These are phyloP conservation scores for Diprion similis DNA, from an alignment of 1,140 invertebrate genomes.

Conservation along the genomic window DNA sequence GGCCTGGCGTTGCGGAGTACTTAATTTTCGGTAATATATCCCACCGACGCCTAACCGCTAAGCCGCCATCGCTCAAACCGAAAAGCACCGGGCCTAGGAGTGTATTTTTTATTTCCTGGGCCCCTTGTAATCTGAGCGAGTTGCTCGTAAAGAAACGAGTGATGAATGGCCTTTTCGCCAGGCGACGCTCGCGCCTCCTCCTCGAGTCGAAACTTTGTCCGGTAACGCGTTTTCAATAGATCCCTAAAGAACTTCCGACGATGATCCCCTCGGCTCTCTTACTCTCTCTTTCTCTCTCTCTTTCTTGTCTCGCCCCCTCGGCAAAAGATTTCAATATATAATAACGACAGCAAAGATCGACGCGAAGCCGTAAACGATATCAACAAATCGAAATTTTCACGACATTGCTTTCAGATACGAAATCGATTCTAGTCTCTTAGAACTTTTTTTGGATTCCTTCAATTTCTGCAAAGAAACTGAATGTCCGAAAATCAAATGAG, in stretches of 20 bases:
- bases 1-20: not conserved
- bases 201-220: not conserved
- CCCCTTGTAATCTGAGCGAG: slow-evolving; percentile 5
- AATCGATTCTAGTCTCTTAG: too few species aligned
- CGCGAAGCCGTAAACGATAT: too few species aligned
- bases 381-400: too few species aligned
- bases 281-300: too few species aligned
- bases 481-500: too few species aligned
- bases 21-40: not conserved
- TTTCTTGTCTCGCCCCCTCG: too few species aligned
- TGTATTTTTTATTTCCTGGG: slow-evolving; percentile 9
- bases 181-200: not conserved
- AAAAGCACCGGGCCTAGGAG: slow-evolving; percentile 3
- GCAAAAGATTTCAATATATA: too few species aligned
- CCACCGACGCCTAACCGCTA: not conserved
- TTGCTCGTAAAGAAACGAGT: slow-evolving; percentile 9
- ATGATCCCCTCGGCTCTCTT: too few species aligned
- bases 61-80: slow-evolving; percentile 9
- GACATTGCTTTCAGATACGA: too few species aligned
- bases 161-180: slow-evolving; percentile 5
- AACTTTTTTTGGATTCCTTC: too few species aligned
- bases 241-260: not conserved
- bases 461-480: too few species aligned
- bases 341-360: too few species aligned
- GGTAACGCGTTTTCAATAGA: slow-evolving; percentile 3